A percentile compares a stretch with the other conserved stretches of the same genome.
Evolutionary conservation across 2,113 vertebrate genomes (phyloP).

Genomic region (Tamias sibiricus): DNA sequence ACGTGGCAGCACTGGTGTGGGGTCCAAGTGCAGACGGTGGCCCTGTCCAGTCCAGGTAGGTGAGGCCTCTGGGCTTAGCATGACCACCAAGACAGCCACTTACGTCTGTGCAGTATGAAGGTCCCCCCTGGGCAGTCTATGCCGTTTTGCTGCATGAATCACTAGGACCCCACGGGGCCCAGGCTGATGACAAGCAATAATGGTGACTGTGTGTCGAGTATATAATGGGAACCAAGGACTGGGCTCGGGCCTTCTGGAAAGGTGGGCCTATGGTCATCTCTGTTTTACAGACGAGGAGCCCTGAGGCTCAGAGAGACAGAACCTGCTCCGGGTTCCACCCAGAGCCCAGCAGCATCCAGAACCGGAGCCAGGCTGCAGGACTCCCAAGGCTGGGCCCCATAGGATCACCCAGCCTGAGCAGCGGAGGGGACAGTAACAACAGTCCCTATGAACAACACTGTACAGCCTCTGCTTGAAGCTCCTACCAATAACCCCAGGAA

Average conservation of each 20-base stretch:
- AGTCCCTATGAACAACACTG: not conserved
- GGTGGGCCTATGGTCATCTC: not conserved
- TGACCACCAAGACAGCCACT: not conserved
- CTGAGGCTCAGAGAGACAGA: not conserved
- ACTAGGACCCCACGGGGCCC: accelerated
- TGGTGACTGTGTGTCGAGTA: accelerated
- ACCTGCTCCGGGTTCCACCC: not conserved
- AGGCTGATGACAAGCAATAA: not conserved
- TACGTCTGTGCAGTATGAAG: accelerated
- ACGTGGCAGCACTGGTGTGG: not conserved
- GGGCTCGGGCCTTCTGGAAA: not conserved
- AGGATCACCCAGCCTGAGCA: not conserved
- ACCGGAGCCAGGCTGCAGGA: not conserved
- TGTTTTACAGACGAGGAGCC: not conserved
- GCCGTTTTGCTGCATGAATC: not conserved
- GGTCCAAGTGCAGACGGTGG: not conserved
- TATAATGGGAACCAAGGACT: accelerated
- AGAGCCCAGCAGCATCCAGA: not conserved
- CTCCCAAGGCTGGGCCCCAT: too few species aligned
- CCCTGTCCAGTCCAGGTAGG: accelerated
- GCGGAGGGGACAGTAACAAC: not conserved
- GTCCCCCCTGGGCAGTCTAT: not conserved
- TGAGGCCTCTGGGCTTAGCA: not conserved
- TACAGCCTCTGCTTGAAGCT: not conserved
- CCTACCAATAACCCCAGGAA: not conserved